Conservation (phyloP, 2,888 invertebrate species). For the Spodoptera littoralis region DNA sequence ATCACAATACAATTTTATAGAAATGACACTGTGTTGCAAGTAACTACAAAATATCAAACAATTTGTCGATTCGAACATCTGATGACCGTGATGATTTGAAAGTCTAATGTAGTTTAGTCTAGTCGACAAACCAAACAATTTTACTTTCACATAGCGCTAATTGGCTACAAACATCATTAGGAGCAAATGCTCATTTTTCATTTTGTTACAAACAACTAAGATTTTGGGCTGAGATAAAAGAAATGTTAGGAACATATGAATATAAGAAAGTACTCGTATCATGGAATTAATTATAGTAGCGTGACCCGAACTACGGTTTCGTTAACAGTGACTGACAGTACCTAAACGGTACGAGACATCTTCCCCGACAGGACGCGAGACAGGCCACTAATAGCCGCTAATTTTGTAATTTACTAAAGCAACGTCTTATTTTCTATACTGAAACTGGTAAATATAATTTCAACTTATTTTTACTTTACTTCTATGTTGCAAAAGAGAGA, state of each 20-base stretch:
- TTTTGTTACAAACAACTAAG: conserved; percentile 8
- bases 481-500: no score
- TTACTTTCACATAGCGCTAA: no score
- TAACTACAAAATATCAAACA: no score
- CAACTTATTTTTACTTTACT: not conserved
- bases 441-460: conserved; percentile 7
- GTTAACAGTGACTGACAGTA: conserved; percentile 30
- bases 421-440: conserved; percentile 1
- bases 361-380: conserved; percentile 10
- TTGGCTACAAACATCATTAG: not conserved
- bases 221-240: conserved; percentile 34
- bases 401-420: conserved; percentile 16
- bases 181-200: conserved; percentile 6
- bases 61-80: no score
- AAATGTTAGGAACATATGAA: conserved; percentile 15
- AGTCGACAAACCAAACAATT: no score
- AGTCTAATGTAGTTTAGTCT: no score
- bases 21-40: no score
- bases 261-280: conserved; percentile 22
- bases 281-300: conserved; percentile 41
- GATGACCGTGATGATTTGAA: no score
- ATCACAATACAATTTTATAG: no score
- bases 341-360: conserved; percentile 18
- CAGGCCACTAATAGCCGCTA: conserved; percentile 10
- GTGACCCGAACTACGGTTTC: conserved; percentile 30